Conservation (phyloP, 1,140 invertebrate genomes). For the Heliconius congener region DNA sequence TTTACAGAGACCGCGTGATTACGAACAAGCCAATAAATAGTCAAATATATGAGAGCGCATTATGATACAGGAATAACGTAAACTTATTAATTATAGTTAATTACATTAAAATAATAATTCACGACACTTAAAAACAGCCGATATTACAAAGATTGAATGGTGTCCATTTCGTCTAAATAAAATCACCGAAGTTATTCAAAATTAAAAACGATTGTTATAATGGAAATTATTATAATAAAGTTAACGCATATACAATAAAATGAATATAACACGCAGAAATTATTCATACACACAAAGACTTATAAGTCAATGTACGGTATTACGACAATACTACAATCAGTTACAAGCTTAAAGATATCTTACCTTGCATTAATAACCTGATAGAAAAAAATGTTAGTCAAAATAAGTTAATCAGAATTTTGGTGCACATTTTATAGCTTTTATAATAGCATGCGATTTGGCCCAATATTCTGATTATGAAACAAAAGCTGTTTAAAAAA, state of each 20-base stretch:
- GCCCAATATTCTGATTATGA: conserved; percentile 39
- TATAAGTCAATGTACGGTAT: conserved; percentile 18
- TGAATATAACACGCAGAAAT: neutral
- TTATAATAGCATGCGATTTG: conserved; percentile 16
- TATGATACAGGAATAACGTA: neutral
- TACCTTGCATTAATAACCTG: conserved; percentile 50
- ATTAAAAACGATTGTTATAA: neutral
- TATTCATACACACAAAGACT: conserved; percentile 20
- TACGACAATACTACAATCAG: conserved; percentile 27
- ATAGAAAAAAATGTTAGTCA: conserved; percentile 49
- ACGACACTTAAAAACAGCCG: neutral
- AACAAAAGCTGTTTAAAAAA: conserved; percentile 16
- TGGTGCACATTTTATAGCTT: neutral
- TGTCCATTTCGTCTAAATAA: neutral
- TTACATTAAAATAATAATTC: conserved; percentile 4
- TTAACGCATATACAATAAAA: conserved; percentile 2
- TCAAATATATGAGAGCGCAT: conserved; percentile 1
- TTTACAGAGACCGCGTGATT: conserved; percentile 7
- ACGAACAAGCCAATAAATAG: conserved; percentile 4
- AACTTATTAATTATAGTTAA: conserved; percentile 3
- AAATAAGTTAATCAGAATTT: conserved; percentile 42
- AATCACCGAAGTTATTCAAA: neutral
- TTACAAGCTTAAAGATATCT: conserved; percentile 42
- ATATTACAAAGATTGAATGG: conserved; percentile 1
- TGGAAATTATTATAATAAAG: neutral